Conservation (phyloP, 2,113 vertebrate genomes). For the Dinomys branickii region DNA sequence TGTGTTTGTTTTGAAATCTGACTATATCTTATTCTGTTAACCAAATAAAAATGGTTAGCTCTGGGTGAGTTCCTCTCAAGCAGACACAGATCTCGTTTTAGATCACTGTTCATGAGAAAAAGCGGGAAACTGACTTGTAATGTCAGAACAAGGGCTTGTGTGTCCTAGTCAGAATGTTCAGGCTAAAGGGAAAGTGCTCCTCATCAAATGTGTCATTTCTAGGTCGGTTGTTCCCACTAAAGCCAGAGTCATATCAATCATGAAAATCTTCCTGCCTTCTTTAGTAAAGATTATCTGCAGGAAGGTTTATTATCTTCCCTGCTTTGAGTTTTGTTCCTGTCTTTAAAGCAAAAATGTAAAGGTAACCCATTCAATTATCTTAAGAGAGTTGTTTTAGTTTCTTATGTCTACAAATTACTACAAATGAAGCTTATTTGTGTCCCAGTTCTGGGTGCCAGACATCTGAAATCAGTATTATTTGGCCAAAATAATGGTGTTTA, state of each 20-base stretch:
- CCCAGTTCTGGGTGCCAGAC: not conserved
- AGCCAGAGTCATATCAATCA: not conserved
- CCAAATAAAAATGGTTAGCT: not conserved
- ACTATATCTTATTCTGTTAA: not conserved
- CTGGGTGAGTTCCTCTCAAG: not conserved
- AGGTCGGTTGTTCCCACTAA: not conserved
- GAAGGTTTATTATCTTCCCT: not conserved
- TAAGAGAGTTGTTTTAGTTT: not conserved
- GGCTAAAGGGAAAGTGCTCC: not conserved
- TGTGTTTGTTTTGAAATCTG: not conserved
- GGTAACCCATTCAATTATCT: not conserved
- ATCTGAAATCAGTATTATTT: not conserved
- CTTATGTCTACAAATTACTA: not conserved
- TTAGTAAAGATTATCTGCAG: not conserved
- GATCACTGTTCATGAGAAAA: not conserved
- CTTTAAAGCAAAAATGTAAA: not conserved
- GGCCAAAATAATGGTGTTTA: not conserved
- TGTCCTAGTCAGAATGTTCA: not conserved
- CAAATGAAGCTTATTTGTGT: not conserved
- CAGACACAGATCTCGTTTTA: not conserved
- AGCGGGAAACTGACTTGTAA: not conserved
- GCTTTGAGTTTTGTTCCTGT: fast-evolving
- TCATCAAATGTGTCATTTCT: not conserved
- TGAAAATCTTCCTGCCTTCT: not conserved
- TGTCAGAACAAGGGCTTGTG: not conserved